Evolutionary conservation across 2,888 invertebrate species (phyloP).

Genomic region (Idaea biselata): DNA sequence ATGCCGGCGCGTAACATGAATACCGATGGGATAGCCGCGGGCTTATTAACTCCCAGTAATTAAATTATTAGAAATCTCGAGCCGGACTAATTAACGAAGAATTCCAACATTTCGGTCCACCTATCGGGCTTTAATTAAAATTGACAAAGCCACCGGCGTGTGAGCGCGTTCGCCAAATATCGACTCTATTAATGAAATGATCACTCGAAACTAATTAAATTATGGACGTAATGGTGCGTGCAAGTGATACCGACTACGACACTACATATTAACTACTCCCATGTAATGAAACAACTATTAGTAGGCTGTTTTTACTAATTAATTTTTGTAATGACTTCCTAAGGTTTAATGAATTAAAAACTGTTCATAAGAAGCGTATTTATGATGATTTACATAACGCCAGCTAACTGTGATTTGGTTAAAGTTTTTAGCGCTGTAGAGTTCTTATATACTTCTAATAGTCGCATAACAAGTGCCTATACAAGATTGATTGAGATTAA

Average conservation of each 20-base stretch:
- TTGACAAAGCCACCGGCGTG: constrained; percentile 74
- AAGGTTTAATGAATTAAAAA: not conserved
- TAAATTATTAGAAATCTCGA: constrained; percentile 80
- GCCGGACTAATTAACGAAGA: constrained; percentile 78
- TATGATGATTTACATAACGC: not conserved
- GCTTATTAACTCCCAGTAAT: constrained; percentile 77
- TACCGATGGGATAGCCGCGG: constrained; percentile 57
- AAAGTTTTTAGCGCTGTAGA: too few relatives aligned
- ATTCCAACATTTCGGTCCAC: constrained; percentile 79
- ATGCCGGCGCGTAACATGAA: constrained; percentile 62
- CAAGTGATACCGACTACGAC: constrained; percentile 58
- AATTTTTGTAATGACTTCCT: not conserved
- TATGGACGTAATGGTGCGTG: constrained; percentile 78
- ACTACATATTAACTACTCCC: constrained; percentile 16
- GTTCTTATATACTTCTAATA: too few relatives aligned
- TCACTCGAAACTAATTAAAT: constrained; percentile 81
- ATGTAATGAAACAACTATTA: constrained; percentile 6
- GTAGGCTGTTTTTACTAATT: not conserved
- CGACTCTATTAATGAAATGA: constrained; percentile 78
- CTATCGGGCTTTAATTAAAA: constrained; percentile 79
- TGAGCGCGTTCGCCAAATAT: constrained; percentile 73
- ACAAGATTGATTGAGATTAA: too few relatives aligned
- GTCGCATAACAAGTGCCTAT: too few relatives aligned
- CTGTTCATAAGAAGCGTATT: not conserved
- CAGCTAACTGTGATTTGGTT: too few relatives aligned